Conservation (phyloP, 2,113 vertebrate genomes). For the Forbesichthys papilliferus region DNA sequence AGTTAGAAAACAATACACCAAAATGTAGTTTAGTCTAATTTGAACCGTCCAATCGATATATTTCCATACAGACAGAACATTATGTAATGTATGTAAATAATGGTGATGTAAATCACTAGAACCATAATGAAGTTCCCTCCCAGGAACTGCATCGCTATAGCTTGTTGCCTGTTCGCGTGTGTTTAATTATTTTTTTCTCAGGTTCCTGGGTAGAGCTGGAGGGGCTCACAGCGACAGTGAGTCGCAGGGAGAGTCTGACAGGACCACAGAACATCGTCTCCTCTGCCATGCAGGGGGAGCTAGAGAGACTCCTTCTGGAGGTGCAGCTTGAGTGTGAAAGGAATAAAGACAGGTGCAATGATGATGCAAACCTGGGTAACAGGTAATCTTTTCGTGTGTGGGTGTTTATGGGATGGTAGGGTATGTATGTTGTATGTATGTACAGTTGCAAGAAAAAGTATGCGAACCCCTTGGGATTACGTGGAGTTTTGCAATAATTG, state of each 20-base stretch:
- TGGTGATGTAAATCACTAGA: too few species aligned
- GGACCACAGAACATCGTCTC: conserved; percentile 63
- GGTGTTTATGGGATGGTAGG: background rate
- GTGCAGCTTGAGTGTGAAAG: conserved; percentile 77
- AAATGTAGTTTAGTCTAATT: background rate
- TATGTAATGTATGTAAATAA: too few species aligned
- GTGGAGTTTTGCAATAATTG: too few species aligned
- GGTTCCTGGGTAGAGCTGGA: conserved; percentile 78
- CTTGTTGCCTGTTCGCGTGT: background rate
- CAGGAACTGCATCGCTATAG: background rate
- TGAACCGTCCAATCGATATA: background rate
- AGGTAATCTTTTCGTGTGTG: background rate
- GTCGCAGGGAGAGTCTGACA: conserved; percentile 64
- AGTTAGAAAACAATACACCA: background rate
- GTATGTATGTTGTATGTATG: too few species aligned
- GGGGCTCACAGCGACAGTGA: conserved; percentile 64
- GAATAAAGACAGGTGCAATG: conserved; percentile 64
- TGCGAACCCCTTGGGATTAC: too few species aligned
- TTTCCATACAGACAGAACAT: too few species aligned
- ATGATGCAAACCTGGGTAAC: conserved; percentile 4
- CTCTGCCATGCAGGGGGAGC: conserved; percentile 74
- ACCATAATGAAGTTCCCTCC: too few species aligned
- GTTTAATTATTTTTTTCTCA: conserved; percentile 27
- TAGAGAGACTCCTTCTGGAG: conserved; percentile 77
- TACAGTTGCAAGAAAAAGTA: too few species aligned